These are phyloP conservation scores for Dascillus cervinus DNA, from an alignment of 2,888 invertebrate species.

Conservation along the genomic window DNA sequence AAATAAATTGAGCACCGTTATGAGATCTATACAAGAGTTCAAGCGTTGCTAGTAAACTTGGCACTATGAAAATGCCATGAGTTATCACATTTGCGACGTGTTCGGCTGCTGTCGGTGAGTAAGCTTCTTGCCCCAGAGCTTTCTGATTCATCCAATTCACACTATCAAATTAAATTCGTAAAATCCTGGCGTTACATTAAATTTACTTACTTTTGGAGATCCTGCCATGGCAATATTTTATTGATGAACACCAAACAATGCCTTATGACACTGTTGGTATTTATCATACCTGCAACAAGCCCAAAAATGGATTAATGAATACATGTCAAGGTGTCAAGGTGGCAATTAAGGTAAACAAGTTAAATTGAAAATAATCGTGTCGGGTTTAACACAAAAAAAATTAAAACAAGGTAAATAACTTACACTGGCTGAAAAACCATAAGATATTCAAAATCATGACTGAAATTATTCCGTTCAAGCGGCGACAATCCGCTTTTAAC, in stretches of 20 bases:
- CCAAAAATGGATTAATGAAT: no score
- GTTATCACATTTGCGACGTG: constrained; percentile 88
- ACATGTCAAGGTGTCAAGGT: no score
- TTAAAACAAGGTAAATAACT: no score
- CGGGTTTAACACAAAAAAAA: no score
- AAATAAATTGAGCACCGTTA: constrained; percentile 67
- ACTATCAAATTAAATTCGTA: constrained; percentile 23
- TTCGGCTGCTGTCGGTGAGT: constrained; percentile 81
- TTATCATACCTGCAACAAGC: constrained; percentile 34
- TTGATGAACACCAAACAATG: constrained; percentile 24
- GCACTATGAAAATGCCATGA: constrained; percentile 83
- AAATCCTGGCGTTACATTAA: not conserved
- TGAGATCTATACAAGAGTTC: constrained; percentile 67
- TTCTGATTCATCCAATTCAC: constrained; percentile 71
- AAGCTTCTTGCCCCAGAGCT: constrained; percentile 68
- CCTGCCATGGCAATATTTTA: constrained; percentile 28
- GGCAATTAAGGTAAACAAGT: no score
- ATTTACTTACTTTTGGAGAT: constrained; percentile 29
- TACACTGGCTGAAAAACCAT: no score
- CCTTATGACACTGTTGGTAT: constrained; percentile 29
- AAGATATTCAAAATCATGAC: no score
- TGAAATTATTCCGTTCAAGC: no score
- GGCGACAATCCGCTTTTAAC: no score
- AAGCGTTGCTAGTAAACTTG: constrained; percentile 70
- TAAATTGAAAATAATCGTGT: no score